phyloP scores from a whole-genome alignment of 2,888 invertebrate genomes.

The Tipula lateralis region DNA sequence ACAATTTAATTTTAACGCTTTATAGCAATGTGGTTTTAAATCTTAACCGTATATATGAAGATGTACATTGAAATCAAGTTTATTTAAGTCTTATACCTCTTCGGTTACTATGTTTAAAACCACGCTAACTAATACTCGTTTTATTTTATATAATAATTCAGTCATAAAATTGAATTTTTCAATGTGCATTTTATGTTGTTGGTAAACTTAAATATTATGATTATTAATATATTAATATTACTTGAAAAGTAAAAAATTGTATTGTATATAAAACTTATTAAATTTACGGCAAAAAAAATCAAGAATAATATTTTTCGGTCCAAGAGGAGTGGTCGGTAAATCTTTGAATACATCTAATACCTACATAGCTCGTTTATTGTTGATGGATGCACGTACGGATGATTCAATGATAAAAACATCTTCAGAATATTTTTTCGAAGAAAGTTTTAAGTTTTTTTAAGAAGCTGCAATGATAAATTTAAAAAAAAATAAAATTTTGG shows the following conservation, averaged over 20 bases:
- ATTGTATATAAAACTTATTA: not conserved
- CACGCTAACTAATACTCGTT: not conserved
- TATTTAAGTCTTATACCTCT: not conserved
- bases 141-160: not conserved
- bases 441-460: not conserved
- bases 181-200: not conserved
- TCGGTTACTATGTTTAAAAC: not conserved
- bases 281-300: not conserved
- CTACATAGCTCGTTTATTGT: not conserved
- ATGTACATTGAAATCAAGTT: not conserved
- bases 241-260: not conserved
- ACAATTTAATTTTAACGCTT: not conserved
- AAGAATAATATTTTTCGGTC: not conserved
- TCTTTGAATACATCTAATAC: not conserved
- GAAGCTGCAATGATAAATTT: slow-evolving; percentile 19
- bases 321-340: slow-evolving; percentile 19
- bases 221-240: slow-evolving; percentile 1
- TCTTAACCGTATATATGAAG: too few relatives aligned
- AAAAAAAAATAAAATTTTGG: not conserved
- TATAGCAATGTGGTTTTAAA: not conserved
- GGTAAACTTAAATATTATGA: not conserved
- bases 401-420: not conserved
- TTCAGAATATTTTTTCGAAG: not conserved
- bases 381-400: not conserved
- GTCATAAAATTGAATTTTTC: not conserved